Evolutionary conservation across 2,888 invertebrate species (phyloP).

Genomic region (Drosophila colorata): DNA sequence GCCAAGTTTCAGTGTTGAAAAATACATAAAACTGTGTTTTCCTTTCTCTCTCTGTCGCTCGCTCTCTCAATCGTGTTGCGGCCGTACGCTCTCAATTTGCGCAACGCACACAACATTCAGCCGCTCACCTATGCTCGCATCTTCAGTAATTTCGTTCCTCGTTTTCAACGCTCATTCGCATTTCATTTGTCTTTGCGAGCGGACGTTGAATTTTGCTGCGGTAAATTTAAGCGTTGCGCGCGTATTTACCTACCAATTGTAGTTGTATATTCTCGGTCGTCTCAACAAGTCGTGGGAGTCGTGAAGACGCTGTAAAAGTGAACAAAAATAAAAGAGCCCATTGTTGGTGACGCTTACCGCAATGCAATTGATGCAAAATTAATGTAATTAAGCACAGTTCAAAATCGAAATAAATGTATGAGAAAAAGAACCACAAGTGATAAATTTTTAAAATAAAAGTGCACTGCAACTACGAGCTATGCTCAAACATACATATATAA

Average conservation of each 20-base stretch:
- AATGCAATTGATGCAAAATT: constrained; percentile 31
- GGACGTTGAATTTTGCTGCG: constrained; percentile 56
- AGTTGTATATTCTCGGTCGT: constrained; percentile 53
- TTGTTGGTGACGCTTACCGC: constrained; percentile 9
- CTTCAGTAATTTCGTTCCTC: constrained; percentile 47
- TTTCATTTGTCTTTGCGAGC: constrained; percentile 66
- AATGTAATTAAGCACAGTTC: constrained; percentile 5
- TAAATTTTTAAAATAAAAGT: constrained; percentile 38
- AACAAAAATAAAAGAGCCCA: constrained; percentile 33
- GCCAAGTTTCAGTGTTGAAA: constrained; percentile 24
- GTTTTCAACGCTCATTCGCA: constrained; percentile 62
- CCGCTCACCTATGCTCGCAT: constrained; percentile 38
- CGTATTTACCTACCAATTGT: constrained; percentile 57
- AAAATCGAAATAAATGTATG: constrained; percentile 16
- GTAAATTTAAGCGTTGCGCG: constrained; percentile 55
- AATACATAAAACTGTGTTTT: not conserved
- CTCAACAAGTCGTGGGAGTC: constrained; percentile 73
- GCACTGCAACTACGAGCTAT: constrained; percentile 48
- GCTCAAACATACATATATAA: constrained; percentile 25
- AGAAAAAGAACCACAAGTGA: constrained; percentile 35
- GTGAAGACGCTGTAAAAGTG: constrained; percentile 56
- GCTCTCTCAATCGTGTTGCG: not conserved
- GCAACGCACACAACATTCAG: constrained; percentile 44
- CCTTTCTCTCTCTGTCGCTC: constrained; percentile 1
- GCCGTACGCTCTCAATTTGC: constrained; percentile 42